Base-by-base conservation (phyloP, 37 sponge, comb jelly and placozoan species). In the Chondrilla cf. caribensis region DNA sequence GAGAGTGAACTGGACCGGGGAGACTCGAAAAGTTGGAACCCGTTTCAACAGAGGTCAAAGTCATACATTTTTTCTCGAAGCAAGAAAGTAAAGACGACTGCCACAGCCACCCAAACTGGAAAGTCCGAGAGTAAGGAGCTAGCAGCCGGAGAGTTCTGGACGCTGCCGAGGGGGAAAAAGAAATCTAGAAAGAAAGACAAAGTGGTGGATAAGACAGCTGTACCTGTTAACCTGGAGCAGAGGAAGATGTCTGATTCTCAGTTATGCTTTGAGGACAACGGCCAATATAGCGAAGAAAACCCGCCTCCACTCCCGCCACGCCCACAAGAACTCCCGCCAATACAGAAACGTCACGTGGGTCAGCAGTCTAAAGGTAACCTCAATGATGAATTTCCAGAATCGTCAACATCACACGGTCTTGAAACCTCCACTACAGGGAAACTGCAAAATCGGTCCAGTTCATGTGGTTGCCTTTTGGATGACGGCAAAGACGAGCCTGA, bases 261-360 rank as follows among this genome's bases (percentile, higher is more conserved):
- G 21, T 3, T 73, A 8, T 19, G 41, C 44, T 73, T 73, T 73
- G 76, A 73, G 44, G 76, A 73, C 44, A 38, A 73, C 40, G 76
- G 76, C 24, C 76, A 73, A 38, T 73, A 73, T 37, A 42, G 25
- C 6, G 76, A 73, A 42, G 76, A 73, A 25, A 73, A 73, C 25
- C 76, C 76, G 2, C 76, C 76, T 8, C 76, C 76, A n/a, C 76
- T 73, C 1, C 76, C 76, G 24, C 76, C 76, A 15, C 76, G 76
- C 76, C 76, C 76, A 73, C 76, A 73, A 9, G 72, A 70, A 40
- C 76, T 73, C 18, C 76, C 76, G 38, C 76, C 76, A 15, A 37
- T 73, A 11, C 76, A 73, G 25, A 39, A 38, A 22, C 64, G 64
- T 62, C 64, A 6, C 4, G 29, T 29, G 6, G 18, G 6, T 28